Conservation (phyloP, 2,797 vertebrate genomes). For the Platyrinchus mystaceus region DNA sequence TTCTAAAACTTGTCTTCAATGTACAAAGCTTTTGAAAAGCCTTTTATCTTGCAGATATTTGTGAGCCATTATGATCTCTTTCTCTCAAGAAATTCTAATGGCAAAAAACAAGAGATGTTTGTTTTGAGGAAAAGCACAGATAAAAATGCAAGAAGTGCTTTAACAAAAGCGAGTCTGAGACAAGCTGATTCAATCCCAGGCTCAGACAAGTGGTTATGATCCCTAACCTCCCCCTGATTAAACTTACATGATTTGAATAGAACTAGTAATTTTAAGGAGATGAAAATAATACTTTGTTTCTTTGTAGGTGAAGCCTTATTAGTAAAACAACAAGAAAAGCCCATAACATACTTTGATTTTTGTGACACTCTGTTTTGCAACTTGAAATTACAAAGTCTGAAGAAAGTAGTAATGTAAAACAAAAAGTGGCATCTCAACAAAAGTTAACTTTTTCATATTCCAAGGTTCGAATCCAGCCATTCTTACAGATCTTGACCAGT, state of each 20-base stretch:
- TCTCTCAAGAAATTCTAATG: slow-evolving; percentile 9
- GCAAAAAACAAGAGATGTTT: background rate
- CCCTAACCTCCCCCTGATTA: background rate
- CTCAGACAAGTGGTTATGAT: background rate
- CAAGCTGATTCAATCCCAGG: background rate
- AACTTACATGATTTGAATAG: background rate
- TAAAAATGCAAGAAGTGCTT: background rate
- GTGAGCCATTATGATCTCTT: background rate
- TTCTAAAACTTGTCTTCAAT: background rate
- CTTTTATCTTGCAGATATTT: slow-evolving; percentile 36
- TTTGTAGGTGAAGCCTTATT: background rate
- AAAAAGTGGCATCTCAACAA: background rate
- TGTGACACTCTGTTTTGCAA: background rate
- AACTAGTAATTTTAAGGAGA: background rate
- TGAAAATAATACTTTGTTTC: background rate
- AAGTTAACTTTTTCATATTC: background rate
- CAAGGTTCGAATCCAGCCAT: background rate
- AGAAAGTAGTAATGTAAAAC: background rate
- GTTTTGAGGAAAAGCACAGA: background rate
- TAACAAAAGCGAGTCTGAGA: background rate
- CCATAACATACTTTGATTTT: background rate
- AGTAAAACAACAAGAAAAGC: background rate
- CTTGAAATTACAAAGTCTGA: background rate
- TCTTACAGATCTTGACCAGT: background rate
- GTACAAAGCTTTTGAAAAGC: background rate